Evolutionary conservation across 2,113 vertebrate genomes (phyloP).

Genomic region (Laticauda laticaudata): DNA sequence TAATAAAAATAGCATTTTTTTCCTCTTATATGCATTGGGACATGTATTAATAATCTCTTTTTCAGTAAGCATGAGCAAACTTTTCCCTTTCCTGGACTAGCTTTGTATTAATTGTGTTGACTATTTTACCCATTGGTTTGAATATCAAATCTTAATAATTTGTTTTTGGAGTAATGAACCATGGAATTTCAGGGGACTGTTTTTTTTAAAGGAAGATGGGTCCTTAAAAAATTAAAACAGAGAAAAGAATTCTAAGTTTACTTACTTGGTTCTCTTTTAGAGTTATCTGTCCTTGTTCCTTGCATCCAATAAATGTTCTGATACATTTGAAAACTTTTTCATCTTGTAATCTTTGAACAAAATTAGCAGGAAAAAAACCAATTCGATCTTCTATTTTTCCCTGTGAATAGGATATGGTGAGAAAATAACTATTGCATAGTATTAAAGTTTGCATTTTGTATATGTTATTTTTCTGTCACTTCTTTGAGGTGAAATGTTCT

Average conservation of each 20-base stretch:
- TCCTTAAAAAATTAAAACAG: neutral
- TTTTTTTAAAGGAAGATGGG: neutral
- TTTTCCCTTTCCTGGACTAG: accelerated
- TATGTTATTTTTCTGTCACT: neutral
- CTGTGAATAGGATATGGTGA: slow-evolving; percentile 65
- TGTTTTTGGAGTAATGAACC: neutral
- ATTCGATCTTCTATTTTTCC: slow-evolving; percentile 90
- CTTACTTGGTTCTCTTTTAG: slow-evolving; percentile 94
- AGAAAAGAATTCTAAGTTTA: neutral
- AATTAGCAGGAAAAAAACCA: slow-evolving; percentile 93
- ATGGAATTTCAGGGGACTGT: neutral
- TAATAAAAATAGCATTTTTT: neutral
- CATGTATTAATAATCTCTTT: neutral
- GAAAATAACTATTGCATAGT: neutral
- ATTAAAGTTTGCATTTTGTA: neutral
- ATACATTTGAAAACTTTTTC: slow-evolving; percentile 89
- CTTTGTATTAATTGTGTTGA: slow-evolving; percentile 7
- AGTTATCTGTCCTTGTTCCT: slow-evolving; percentile 93
- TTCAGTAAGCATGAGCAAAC: accelerated
- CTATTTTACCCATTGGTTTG: neutral
- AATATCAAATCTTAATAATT: neutral
- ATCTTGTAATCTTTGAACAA: slow-evolving; percentile 84
- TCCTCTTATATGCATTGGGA: neutral
- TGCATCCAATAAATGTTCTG: slow-evolving; percentile 90
- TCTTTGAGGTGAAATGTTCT: neutral